Evolutionary conservation across 2,797 vertebrate species (phyloP).

Genomic region (Neomorphus geoffroyi): DNA sequence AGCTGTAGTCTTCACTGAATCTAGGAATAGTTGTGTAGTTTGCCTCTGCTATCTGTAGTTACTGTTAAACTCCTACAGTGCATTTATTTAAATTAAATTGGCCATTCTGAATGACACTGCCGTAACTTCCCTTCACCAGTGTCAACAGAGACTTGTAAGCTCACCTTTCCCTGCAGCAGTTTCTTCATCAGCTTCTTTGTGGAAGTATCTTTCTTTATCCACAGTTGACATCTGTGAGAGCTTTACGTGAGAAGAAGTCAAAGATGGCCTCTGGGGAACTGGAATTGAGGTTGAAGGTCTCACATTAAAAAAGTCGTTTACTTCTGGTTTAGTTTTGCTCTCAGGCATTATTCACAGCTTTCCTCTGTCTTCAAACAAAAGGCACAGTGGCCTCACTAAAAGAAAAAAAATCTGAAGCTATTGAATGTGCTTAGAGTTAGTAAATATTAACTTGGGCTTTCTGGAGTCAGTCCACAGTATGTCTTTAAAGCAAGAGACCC

Average conservation of each 20-base stretch:
- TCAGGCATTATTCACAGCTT: slow-evolving; percentile 61
- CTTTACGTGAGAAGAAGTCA: slow-evolving; percentile 23
- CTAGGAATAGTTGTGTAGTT: not conserved
- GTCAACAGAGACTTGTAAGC: not conserved
- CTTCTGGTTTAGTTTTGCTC: slow-evolving; percentile 56
- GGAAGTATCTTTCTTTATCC: slow-evolving; percentile 24
- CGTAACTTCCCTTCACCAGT: not conserved
- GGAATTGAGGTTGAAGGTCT: slow-evolving; percentile 67
- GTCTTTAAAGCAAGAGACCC: not conserved
- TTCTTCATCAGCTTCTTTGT: not conserved
- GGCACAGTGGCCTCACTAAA: slow-evolving; percentile 36
- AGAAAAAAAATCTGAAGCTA: slow-evolving; percentile 31
- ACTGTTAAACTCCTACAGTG: not conserved
- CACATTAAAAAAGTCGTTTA: slow-evolving; percentile 58
- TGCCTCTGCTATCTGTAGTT: not conserved
- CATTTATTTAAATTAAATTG: slow-evolving; percentile 25
- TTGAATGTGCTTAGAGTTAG: slow-evolving; percentile 52
- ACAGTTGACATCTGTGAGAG: not conserved
- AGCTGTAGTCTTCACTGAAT: not conserved
- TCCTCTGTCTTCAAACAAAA: slow-evolving; percentile 59
- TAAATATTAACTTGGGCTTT: slow-evolving; percentile 61
- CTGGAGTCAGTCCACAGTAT: not conserved
- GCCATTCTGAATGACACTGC: not conserved
- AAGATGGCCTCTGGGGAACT: slow-evolving; percentile 48
- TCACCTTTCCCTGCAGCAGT: not conserved